Conservation (phyloP, 1,140 invertebrate species). For the Lethocerus indicus region DNA sequence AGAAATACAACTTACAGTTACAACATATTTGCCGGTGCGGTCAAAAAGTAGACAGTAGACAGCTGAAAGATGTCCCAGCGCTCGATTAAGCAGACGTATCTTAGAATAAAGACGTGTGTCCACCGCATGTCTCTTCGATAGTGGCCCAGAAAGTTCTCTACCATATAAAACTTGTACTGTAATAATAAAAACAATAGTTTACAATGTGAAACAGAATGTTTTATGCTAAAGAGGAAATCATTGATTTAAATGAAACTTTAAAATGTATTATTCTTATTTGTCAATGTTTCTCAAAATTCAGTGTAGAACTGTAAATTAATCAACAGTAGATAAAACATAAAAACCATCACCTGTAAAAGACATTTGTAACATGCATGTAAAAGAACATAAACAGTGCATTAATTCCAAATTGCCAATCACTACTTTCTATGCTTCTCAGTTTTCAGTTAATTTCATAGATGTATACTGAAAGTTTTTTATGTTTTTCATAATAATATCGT, state of each 20-base stretch:
- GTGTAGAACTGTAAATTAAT: conserved; percentile 3
- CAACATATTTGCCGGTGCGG: conserved; percentile 75
- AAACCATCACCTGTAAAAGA: neutral
- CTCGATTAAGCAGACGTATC: conserved; percentile 59
- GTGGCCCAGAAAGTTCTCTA: conserved; percentile 44
- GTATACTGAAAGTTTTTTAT: no score
- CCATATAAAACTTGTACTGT: conserved; percentile 48
- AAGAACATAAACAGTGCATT: no score
- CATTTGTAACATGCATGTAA: no score
- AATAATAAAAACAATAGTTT: conserved; percentile 16
- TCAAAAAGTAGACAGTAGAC: conserved; percentile 96
- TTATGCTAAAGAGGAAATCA: no score
- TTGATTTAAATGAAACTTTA: no score
- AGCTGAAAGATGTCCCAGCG: conserved; percentile 85
- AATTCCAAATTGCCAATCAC: no score
- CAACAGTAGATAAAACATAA: conserved; percentile 3
- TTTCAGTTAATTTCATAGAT: no score
- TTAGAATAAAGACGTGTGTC: conserved; percentile 54
- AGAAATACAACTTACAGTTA: conserved; percentile 48
- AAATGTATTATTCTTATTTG: no score
- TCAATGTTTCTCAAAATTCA: no score
- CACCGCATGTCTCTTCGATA: conserved; percentile 38
- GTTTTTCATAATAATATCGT: neutral
- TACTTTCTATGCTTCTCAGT: no score
- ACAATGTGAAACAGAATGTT: no score